Base-by-base conservation (phyloP, 2,797 vertebrate genomes). In the Megaceryle alcyon region DNA sequence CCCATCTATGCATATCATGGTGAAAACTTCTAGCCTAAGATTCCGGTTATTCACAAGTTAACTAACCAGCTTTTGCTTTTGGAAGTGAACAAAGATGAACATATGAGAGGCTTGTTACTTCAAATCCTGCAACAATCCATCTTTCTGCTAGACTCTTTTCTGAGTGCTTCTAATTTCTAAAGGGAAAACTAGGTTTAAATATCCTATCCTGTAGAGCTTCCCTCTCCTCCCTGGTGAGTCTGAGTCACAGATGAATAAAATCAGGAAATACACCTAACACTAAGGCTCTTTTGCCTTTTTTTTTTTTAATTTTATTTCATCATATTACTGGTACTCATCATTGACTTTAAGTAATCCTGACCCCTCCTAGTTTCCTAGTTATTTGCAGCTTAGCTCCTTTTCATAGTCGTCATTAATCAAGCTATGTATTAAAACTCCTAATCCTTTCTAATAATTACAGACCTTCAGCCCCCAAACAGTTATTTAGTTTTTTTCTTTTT, bases 401-500 rank as follows among this genome's bases (percentile, higher is more conserved):
- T 51, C 28, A 54, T 18, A 92, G 85, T 92, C 44, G 61, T 94
- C 21, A 59, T 71, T 77, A 82, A 64, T 92, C 35, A 88, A 77
- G 48, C 57, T 90, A 25, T 49, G 48, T 76, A 70, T 90, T 88
- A 93, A 86, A 90, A 64, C 75, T 86, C 46, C 72, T 90, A 77
- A 68, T 90, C 53, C 41, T 95, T 94, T 49, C 41, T 77, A 71
- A 70, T 88, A 97, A 95, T 86, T 95, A 90, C 6, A 95, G 73
- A 39, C 63, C 28, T 93, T 85, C 78, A 77, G 33, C 31, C 46
- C 63, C 21, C 4, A 3, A 82, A 76, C 20, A 83, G 25, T 86
- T 51, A 9, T 28, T 51, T 51, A 10, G 3, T 53, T 53, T 49
- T 66, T 31, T 44, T 73, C 81, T 84, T 86, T 51, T 21, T 82